Base-by-base conservation (phyloP, 2,113 vertebrate genomes). In the Smithornis capensis region DNA sequence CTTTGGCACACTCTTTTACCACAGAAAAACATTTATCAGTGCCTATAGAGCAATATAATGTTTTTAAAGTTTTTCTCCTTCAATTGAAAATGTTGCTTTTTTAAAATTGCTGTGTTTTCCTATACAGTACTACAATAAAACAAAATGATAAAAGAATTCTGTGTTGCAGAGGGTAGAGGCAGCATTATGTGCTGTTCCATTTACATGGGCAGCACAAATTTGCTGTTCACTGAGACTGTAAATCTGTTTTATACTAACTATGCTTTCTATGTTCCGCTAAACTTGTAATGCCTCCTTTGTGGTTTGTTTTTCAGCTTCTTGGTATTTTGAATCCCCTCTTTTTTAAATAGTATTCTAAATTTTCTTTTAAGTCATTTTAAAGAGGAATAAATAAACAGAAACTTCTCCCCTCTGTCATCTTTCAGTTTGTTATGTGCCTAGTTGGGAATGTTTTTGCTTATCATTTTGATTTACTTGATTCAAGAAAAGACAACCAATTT, bases 161-260 rank as follows among this genome's bases (percentile, higher is more conserved):
- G 59, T 90, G 87, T 97, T 97, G 80, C 91, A 87, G 96, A 92
- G 47, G 62, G 85, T 83, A 95, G 86, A 81, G 92, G 77, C 95
- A 91, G 55, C 95, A 64, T 86, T 92, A 85, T 17, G 10, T 91
- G 85, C 92, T 89, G 70, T 95, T 96, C 94, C 21, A 45, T 94
- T 97, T 95, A 80, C 65, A 47, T 64, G 55, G 55, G 59, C 53
- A 50, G 77, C 90, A 75, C 87, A 89, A 76, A 78, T 95, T 86
- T 74, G 94, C 89, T 94, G 69, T 86, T 92, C 80, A 88, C 73
- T 49, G 82, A 96, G 86, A 57, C 87, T 94, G 87, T 97, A 95
- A 91, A 95, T 92, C 79, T 94, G 49, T 96, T 97, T 97, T 96
- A 83, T 97, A 90, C 64, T 91, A 93, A 97, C 80, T 93, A 44